A percentile compares a stretch with the other conserved stretches of the same genome.
phyloP scores from a whole-genome alignment of 2,797 vertebrate genomes.

The Halcyon smyrnensis region DNA sequence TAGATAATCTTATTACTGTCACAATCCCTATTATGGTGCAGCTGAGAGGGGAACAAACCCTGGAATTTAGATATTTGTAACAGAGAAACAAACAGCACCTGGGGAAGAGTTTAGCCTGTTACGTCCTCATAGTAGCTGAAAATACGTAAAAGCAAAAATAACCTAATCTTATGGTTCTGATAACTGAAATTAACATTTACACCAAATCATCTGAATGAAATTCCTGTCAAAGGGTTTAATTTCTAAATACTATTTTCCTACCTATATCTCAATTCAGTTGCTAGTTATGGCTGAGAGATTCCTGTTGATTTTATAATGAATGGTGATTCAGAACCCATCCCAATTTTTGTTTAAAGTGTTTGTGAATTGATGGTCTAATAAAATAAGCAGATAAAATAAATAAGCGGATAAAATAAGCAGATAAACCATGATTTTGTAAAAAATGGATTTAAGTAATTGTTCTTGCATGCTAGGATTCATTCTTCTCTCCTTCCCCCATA shows the following conservation, averaged over 20 bases:
- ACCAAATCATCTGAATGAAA: neutral
- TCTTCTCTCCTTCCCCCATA: neutral
- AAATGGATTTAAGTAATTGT: neutral
- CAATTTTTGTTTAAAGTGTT: constrained; percentile 13
- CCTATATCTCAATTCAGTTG: neutral
- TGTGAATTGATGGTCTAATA: neutral
- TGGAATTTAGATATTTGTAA: neutral
- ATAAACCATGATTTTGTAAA: neutral
- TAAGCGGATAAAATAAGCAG: neutral
- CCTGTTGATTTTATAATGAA: neutral
- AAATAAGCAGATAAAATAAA: constrained; percentile 10
- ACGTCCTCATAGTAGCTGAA: neutral
- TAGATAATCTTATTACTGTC: neutral
- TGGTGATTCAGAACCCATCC: neutral
- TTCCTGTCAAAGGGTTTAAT: neutral
- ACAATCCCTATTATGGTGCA: neutral
- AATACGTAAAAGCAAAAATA: neutral
- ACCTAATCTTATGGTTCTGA: neutral
- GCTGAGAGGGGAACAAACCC: neutral
- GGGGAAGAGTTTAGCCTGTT: neutral
- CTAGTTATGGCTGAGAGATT: constrained; percentile 18
- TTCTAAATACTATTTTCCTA: neutral
- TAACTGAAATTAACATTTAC: neutral
- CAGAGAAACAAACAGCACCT: neutral
- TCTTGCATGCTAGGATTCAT: neutral